Conservation (phyloP, 2,888 invertebrate species). For the Trissolcus japonicus region DNA sequence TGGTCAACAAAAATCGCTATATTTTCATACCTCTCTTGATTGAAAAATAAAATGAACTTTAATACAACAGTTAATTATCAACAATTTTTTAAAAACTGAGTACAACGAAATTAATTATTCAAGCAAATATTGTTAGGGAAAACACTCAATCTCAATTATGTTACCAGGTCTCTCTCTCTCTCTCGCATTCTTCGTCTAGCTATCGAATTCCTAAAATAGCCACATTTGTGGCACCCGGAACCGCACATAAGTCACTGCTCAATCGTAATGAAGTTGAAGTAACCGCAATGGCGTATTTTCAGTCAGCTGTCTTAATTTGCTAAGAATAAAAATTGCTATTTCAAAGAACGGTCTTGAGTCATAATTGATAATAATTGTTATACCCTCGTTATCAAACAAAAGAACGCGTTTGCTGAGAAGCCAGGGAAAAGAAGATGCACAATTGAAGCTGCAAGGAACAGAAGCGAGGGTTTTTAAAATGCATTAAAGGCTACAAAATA, state of each 20-base stretch:
- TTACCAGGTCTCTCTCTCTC: too few relatives aligned
- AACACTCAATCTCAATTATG: too few relatives aligned
- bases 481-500: conserved; percentile 28
- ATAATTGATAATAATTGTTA: conserved; percentile 9
- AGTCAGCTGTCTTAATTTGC: conserved; percentile 3
- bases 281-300: background rate
- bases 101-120: too few relatives aligned
- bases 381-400: conserved; percentile 5
- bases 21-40: too few relatives aligned
- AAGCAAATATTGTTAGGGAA: too few relatives aligned
- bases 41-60: too few relatives aligned
- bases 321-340: background rate
- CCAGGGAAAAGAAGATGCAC: background rate
- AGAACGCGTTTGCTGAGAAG: conserved; percentile 12
- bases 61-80: too few relatives aligned
- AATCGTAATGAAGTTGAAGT: conserved; percentile 15
- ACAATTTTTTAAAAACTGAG: too few relatives aligned
- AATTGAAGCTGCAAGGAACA: conserved; percentile 14
- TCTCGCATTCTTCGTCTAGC: background rate
- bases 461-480: conserved; percentile 15
- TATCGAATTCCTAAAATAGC: conserved; percentile 2
- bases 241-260: background rate
- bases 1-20: too few relatives aligned
- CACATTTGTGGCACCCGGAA: background rate
- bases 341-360: background rate